phyloP scores from a whole-genome alignment of 2,888 invertebrate species.

The Hesperia comma region DNA sequence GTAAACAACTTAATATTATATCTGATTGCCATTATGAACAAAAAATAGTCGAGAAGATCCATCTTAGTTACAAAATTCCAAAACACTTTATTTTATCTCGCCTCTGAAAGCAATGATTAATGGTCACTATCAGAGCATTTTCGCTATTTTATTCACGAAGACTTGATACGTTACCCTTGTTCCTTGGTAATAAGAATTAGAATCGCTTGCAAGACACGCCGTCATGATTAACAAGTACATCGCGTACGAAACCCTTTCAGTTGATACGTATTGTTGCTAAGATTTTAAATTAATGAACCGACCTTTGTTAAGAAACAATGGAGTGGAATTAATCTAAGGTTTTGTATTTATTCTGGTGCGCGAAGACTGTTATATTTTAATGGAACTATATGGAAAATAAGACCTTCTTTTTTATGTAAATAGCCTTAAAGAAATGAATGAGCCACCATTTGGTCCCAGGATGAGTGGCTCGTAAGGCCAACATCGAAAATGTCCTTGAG shows the following conservation, averaged over 20 bases:
- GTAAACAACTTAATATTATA: not conserved
- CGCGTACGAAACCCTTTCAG: slow-evolving; percentile 48
- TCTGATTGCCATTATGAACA: not conserved
- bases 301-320: slow-evolving; percentile 49
- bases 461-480: too few species aligned
- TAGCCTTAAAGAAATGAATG: not conserved
- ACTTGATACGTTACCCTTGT: not conserved
- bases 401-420: not conserved
- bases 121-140: slow-evolving; percentile 39
- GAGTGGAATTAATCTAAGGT: slow-evolving; percentile 41
- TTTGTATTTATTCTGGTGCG: slow-evolving; percentile 43
- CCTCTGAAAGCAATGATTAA: slow-evolving; percentile 41
- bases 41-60: slow-evolving; percentile 28
- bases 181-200: not conserved
- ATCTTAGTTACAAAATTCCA: slow-evolving; percentile 42
- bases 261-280: slow-evolving; percentile 52
- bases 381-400: slow-evolving; percentile 1
- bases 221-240: slow-evolving; percentile 26
- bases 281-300: slow-evolving; percentile 54
- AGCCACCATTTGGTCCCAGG: too few species aligned
- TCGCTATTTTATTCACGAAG: slow-evolving; percentile 20
- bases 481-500: too few species aligned
- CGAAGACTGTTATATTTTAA: slow-evolving; percentile 28
- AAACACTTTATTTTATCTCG: slow-evolving; percentile 39
- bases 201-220: slow-evolving; percentile 7